phyloP scores from a whole-genome alignment of 1,140 invertebrate species.

The Bacillus rossius region DNA sequence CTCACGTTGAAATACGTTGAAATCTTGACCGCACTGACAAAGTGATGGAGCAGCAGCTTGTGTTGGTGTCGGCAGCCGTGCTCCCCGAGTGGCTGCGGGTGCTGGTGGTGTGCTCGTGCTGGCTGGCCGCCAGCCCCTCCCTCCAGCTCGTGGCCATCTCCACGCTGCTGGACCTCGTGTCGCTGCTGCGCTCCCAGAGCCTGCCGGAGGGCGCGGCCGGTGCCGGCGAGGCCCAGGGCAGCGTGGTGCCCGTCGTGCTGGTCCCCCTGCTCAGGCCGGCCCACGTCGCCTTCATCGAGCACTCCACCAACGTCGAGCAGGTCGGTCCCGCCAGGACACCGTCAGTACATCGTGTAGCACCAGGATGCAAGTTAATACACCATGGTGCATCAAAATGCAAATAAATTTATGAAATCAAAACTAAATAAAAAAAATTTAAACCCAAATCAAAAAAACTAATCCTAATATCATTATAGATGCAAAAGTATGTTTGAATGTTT shows the following conservation, averaged over 20 bases:
- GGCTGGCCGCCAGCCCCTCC: conserved; percentile 47
- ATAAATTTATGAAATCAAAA: background rate
- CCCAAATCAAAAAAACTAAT: too few relatives aligned
- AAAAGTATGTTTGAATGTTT: too few relatives aligned
- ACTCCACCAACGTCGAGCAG: conserved; percentile 60
- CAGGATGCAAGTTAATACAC: too few relatives aligned
- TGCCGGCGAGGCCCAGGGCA: conserved; percentile 31
- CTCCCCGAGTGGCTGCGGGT: conserved; percentile 74
- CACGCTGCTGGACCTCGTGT: conserved; percentile 69
- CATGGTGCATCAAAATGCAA: background rate
- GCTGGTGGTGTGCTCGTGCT: conserved; percentile 62
- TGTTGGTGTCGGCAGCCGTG: conserved; percentile 20
- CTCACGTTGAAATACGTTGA: too few relatives aligned
- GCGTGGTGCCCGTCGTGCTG: conserved; percentile 59
- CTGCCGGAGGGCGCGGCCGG: conserved; percentile 6
- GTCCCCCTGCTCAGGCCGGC: conserved; percentile 58
- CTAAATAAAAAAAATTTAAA: conserved; percentile 2
- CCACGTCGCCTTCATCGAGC: conserved; percentile 56
- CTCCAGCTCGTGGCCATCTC: conserved; percentile 64
- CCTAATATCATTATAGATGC: too few relatives aligned
- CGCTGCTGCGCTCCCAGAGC: conserved; percentile 35
- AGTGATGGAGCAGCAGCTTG: too few relatives aligned
- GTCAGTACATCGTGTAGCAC: background rate
- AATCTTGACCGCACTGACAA: too few relatives aligned
- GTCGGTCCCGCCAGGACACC: conserved; percentile 37